phyloP scores from a whole-genome alignment of 2,888 invertebrate species.

The Lithophane ornitopus region DNA sequence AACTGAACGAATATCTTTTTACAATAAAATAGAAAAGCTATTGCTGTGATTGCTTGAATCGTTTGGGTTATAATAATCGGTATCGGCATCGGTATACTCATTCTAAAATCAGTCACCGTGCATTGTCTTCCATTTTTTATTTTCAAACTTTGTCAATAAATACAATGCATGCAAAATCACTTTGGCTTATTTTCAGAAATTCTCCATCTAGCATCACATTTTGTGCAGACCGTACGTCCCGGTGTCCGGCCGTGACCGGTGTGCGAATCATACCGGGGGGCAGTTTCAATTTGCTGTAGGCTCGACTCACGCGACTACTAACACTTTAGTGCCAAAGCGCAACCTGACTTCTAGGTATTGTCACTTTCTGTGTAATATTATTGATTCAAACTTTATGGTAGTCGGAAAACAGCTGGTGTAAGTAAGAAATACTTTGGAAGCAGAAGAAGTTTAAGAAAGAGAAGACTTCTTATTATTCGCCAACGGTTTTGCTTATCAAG shows the following conservation, averaged over 20 bases:
- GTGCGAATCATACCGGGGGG: slow-evolving; percentile 81
- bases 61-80: too few species aligned
- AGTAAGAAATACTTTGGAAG: neutral
- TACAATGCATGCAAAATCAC: neutral
- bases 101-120: neutral
- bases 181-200: neutral
- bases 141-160: neutral
- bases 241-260: slow-evolving; percentile 78
- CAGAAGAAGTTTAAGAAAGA: neutral
- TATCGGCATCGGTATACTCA: too few species aligned
- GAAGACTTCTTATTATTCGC: neutral
- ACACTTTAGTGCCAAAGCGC: slow-evolving; percentile 61
- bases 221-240: slow-evolving; percentile 73
- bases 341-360: slow-evolving; percentile 42
- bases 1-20: neutral
- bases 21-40: neutral
- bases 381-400: neutral
- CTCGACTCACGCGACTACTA: slow-evolving; percentile 65
- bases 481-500: neutral
- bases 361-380: neutral
- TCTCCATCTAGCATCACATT: neutral
- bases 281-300: slow-evolving; percentile 84
- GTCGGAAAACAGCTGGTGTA: neutral
- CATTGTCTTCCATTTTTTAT: neutral
- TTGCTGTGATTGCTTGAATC: too few species aligned